Evolutionary conservation across 2,113 vertebrate genomes (phyloP), one percentile per base, ranked within the genome.

Genomic region (Opisthocomus hoazin): DNA sequence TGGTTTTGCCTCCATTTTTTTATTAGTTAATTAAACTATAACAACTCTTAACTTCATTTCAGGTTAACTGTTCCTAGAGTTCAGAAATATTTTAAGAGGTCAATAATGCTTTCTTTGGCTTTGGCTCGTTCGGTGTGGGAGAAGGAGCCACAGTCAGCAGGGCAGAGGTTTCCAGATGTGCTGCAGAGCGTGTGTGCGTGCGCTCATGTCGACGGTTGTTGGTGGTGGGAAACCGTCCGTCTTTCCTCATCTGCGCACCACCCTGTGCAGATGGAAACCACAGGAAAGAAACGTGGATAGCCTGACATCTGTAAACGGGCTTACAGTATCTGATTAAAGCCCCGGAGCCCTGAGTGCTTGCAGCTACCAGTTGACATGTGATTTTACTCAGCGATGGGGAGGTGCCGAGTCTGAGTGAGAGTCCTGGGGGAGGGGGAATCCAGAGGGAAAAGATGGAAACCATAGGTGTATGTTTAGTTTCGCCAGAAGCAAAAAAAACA

Each of bases 21-120:
- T 87, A 84, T 85, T 94, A 84, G 88, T 96, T 97, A 96, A 95
- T 96, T 96, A 96, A 87, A 77, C 76, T 84, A 46, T 80, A 78
- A 69, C 65, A 81, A 58, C 56, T 90, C 83, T 82, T 78, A 61
- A 83, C 84, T 94, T 97, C 95, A 95, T 94, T 94, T 93, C 87
- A 76, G 93, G 83, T 75, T 78, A 85, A 71, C 76, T 58, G 83
- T 95, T 96, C 83, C 88, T 94, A 50, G 80, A 88, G 84, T 80
- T 95, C 96, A 87, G 73, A 69, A 85, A 81, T 93, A 83, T 68
- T 93, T 86, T 69, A 79, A 83, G 90, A 85, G 93, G 57, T 63
- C 51, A 85, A 54, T 74, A 77, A 68, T 70, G 78, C 89, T 87
- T 90, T 86, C 86, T 78, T 87, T 92, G 95, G 93, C 90, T 82